Evolutionary conservation across 2,113 vertebrate species (phyloP).

Genomic region (Cyphomyrus discorhynchus): DNA sequence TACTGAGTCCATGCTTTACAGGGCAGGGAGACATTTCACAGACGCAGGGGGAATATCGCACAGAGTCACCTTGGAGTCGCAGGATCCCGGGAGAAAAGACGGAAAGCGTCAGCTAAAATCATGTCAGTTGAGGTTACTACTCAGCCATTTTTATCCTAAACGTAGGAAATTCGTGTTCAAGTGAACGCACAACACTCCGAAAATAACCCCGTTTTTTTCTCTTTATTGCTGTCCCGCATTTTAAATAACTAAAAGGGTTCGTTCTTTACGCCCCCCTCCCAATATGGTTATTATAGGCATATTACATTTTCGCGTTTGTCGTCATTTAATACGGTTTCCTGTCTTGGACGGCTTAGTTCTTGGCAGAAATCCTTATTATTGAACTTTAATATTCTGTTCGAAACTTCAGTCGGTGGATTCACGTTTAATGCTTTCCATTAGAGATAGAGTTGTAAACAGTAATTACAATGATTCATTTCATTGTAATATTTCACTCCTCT

Average conservation of each 20-base stretch:
- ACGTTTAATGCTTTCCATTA: background rate
- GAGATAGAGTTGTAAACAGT: background rate
- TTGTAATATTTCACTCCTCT: background rate
- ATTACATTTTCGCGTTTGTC: background rate
- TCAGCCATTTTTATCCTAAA: slow-evolving; percentile 10
- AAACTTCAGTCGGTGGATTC: background rate
- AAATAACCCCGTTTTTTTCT: background rate
- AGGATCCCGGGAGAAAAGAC: background rate
- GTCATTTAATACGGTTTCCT: background rate
- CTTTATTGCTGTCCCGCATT: background rate
- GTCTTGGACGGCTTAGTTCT: background rate
- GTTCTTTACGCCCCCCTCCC: background rate
- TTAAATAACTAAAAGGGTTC: background rate
- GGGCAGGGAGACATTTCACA: slow-evolving; percentile 7
- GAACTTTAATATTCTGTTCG: background rate
- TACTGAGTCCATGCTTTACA: background rate
- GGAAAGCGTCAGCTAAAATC: slow-evolving; percentile 1
- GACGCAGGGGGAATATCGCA: background rate
- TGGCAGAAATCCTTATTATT: background rate
- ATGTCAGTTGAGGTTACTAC: slow-evolving; percentile 12
- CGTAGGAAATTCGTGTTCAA: background rate
- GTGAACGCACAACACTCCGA: background rate
- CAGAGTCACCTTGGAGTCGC: slow-evolving; percentile 16
- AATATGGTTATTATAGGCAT: background rate
- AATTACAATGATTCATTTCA: background rate